Conservation (phyloP, 2,797 vertebrate genomes). For the Rhincodon typus region DNA sequence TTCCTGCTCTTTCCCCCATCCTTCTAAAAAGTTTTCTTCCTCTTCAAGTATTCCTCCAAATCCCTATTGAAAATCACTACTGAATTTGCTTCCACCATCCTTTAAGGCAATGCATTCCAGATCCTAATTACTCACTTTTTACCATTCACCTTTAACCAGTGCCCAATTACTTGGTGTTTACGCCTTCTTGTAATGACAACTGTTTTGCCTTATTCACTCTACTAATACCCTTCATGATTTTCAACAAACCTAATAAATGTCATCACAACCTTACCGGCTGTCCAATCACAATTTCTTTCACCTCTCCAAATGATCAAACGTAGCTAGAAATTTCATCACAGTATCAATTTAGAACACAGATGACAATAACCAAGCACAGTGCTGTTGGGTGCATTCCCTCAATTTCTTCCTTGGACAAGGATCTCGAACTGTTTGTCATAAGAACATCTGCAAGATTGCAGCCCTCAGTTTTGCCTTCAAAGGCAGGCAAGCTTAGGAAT, state of each 20-base stretch:
- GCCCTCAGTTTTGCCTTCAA: not conserved
- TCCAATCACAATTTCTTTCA: not conserved
- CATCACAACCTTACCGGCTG: not conserved
- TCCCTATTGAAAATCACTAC: too few relatives aligned
- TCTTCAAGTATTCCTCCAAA: too few relatives aligned
- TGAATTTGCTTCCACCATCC: not conserved
- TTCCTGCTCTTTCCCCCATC: not conserved
- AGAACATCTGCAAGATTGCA: not conserved
- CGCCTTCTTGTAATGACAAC: not conserved
- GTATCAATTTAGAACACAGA: not conserved
- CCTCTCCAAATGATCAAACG: not conserved
- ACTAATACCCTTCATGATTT: not conserved
- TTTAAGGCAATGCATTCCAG: not conserved
- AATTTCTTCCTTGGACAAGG: not conserved
- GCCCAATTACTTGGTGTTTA: not conserved
- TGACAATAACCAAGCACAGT: not conserved
- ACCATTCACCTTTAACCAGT: too few relatives aligned
- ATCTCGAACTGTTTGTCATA: not conserved
- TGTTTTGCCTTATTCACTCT: not conserved
- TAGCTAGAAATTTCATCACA: not conserved
- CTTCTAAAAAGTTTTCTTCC: not conserved
- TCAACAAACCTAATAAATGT: not conserved
- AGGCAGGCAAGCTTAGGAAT: not conserved
- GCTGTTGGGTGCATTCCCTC: not conserved
- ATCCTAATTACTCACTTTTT: too few relatives aligned